Conservation (phyloP, 1,140 invertebrate species). For the Centruroides vittatus region DNA sequence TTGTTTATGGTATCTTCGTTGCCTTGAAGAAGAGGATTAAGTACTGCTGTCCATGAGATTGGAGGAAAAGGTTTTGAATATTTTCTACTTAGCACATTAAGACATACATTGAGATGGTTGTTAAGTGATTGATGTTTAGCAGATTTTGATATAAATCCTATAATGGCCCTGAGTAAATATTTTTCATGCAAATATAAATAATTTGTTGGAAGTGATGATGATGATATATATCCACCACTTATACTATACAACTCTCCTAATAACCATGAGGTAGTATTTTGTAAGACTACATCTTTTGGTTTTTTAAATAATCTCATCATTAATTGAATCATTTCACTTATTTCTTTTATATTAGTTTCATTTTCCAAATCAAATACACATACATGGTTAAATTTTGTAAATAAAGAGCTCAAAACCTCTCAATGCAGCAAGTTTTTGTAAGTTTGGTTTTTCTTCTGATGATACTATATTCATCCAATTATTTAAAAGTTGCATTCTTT, state of each 20-base stretch:
- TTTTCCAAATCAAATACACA: not conserved
- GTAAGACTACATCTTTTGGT: constrained; percentile 3
- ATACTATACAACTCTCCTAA: constrained; percentile 6
- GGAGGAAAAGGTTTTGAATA: constrained; percentile 8
- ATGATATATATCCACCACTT: too few species aligned
- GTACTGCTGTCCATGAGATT: constrained; percentile 3
- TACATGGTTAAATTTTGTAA: not conserved
- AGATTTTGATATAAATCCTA: too few species aligned
- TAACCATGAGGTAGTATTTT: constrained; percentile 11
- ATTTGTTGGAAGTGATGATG: too few species aligned
- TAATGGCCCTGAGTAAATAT: too few species aligned
- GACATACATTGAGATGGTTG: not conserved
- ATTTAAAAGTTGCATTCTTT: constrained; percentile 1
- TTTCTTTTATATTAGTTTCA: not conserved
- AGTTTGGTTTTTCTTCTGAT: constrained; percentile 3
- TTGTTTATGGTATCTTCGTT: not conserved
- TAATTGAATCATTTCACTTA: constrained; percentile 6
- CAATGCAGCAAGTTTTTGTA: constrained; percentile 12
- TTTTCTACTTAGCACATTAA: not conserved
- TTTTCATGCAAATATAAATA: too few species aligned
- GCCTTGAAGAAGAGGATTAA: constrained; percentile 4
- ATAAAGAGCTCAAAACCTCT: constrained; percentile 11
- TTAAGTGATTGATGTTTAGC: too few species aligned
- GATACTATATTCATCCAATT: constrained; percentile 5
- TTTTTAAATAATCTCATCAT: constrained; percentile 10